Base-by-base conservation (phyloP, 2,888 invertebrate species). In the Pheosia tremula region DNA sequence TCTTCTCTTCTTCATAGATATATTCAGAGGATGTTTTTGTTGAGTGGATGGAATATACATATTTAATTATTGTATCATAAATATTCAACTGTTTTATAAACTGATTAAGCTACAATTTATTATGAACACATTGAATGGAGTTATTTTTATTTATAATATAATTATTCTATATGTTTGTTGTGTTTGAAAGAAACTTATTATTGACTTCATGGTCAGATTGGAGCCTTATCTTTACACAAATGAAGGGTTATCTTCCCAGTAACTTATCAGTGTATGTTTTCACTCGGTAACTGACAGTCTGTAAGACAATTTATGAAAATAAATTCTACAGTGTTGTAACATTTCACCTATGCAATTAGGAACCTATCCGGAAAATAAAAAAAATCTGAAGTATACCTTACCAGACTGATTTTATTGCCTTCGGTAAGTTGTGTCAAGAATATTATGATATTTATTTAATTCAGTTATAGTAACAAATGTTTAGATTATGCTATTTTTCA, bases 251-350 rank as follows among this genome's bases (percentile, higher is more conserved):
- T 88, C 86, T 75, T 58, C 57, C 62, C 64, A 73, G 71, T 71
- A 72, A 77, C 76, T 81, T 87, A 85, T 87, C 87, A 80, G 73
- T 75, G 57, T 73, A 67, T 79, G 78, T 84, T 82, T 85, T 84
- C 80, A 81, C 74, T 78, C 69, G 66, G 68, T 69, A 77, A 66
- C 69, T 75, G 75, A 72, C 76, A 76, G 71, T 67, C 69, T 62
- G 67, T 61, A 66, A 72, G 64, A 67, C 63, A 63, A 56, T 65
- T 63, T 64, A 56, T 64, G 64, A 54, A 64, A 67, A 62, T 67
- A 54, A 4, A 73, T 66, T 64, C 56, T 61, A 59, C 67, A 59
- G 66, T 69, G 69, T 69, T 75, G 66, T 60, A 62, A 73, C 54
- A 65, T 63, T 59, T 62, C 62, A 75, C 43, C 10, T 45, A 45